Base-by-base conservation (phyloP, 2,113 vertebrate species). In the Sialia sialis region DNA sequence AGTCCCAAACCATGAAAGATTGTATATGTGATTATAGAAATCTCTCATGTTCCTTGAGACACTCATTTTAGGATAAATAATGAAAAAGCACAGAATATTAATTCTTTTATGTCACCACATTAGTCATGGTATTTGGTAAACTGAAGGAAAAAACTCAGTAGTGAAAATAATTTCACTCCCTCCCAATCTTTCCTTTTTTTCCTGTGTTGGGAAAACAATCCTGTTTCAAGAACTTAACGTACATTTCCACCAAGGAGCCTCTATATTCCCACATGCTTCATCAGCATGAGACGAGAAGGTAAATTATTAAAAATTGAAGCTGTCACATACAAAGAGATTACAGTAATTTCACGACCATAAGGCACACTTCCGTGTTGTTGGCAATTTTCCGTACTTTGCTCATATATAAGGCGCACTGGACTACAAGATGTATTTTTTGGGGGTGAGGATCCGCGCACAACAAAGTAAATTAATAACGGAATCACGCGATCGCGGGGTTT, bases 231-330 rank as follows among this genome's bases (percentile, higher is more conserved):
- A 90, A 79, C 39, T 4, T 60, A 15, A 83, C 4, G 3, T 44
- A 60, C 78, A 44, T 73, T 91, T 73, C 64, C 54, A 84, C 59
- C 23, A n/a, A 54, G 51, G 67, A 87, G 58, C 48, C 49, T 70
- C 66, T 66, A 7, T 25, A 83, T 64, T 77, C 78, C 69, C 75
- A 83, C 19, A 36, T 21, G 26, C n/a, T 69, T 55, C 38, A 80
- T 70, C 58, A 90, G 39, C 4, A 11, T 55, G 64, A 91, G 73
- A 80, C n/a, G 26, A 87, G 89, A 73, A 74, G n/a, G 26, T 49
- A 86, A 93, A 36, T 21, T 29, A 79, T 44, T 75, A 94, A 90
- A 96, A 81, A 94, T 13, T 49, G 58, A 96, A 95, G 29, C 20
- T 91, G 54, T 80, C 87, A 90, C 76, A 73, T 13, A 26, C 76